A percentile compares a stretch with the other conserved stretches of the same genome.
Conservation (phyloP, 1,140 invertebrate species). For the Oreohelix idahoensis region DNA sequence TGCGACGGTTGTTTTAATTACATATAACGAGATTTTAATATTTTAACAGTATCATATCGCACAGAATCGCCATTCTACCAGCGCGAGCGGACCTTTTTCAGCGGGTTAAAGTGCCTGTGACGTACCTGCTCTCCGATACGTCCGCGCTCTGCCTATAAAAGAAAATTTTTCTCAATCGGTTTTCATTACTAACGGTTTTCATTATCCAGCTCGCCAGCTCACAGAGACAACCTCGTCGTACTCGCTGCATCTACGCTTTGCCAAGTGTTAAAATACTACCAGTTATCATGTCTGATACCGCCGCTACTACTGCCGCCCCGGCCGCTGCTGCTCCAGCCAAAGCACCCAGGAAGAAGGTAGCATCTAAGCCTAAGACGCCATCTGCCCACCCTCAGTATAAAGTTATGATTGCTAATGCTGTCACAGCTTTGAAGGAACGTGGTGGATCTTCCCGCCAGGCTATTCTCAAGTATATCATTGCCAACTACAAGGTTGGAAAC, state of each 20-base stretch:
- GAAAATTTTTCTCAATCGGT: no score
- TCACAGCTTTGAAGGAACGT: slow-evolving; percentile 21
- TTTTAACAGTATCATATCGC: neutral
- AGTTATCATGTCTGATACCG: slow-evolving; percentile 5
- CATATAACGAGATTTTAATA: neutral
- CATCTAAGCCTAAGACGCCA: slow-evolving; percentile 46
- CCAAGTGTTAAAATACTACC: neutral
- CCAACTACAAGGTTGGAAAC: slow-evolving; percentile 61
- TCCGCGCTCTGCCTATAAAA: neutral
- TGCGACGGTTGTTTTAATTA: neutral
- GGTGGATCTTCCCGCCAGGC: slow-evolving; percentile 55
- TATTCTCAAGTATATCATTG: slow-evolving; percentile 65
- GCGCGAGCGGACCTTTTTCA: neutral
- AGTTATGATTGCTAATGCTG: slow-evolving; percentile 31
- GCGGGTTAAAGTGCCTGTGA: neutral
- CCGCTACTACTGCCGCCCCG: slow-evolving; percentile 37
- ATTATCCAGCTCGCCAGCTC: no score
- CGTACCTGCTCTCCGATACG: neutral
- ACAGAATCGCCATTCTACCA: neutral
- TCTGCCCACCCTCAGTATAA: slow-evolving; percentile 37
- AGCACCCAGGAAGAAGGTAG: slow-evolving; percentile 16
- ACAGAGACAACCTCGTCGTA: neutral
- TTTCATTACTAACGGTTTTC: no score
- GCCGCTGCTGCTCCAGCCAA: slow-evolving; percentile 28
- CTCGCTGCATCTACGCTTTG: neutral